Evolutionary conservation across 2,797 vertebrate species (phyloP), one percentile per base, ranked within the genome.

Genomic region (Megalops cyprinoides): DNA sequence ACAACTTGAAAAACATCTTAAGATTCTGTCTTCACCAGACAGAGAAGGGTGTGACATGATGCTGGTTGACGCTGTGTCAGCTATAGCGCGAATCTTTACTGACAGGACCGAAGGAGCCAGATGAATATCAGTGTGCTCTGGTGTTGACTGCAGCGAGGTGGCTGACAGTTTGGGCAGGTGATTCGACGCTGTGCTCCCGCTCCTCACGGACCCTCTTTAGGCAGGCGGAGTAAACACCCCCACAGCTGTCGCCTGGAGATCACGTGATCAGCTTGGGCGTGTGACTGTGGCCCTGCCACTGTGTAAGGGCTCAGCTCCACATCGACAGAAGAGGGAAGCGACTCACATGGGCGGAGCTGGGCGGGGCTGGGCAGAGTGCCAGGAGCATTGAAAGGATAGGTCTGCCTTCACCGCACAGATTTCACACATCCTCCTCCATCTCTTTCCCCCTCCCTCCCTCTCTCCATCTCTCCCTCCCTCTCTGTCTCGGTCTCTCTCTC

Each of bases 401-500:
- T 71, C 44, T 71, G 67, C 37, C 39, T 12, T 71, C 67, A 44
- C 14, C 37, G n/a, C 67, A 71, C 6, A 15, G 39, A 39, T 23
- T 15, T 48, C 77, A 74, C 79, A 44, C 23, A 28, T 4, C 18
- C 0, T 14, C 69, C n/a, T 51, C 77, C 74, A 74, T 67, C 25
- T 46, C 60, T 0, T n/a, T n/a, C n/a, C 6, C 18, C 0, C 9
- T 2, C n/a, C 31, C 8, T 39, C 1, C 44, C 78, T 82, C 82
- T 82, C 55, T 83, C n/a, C n/a, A n/a, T n/a, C n/a, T 71, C n/a
- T 51, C 77, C 74, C 77, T 67, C 25, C 46, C 60, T 6, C 0
- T 9, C 2, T 44, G 28, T 42, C 39, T 82, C 67, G 79, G 49
- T 74, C 8, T 39, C 1, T 48, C 78, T 82, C 82, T 82, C 55